Evolutionary conservation across 2,797 vertebrate genomes (phyloP).

Genomic region (Notoglanidium macrostoma): DNA sequence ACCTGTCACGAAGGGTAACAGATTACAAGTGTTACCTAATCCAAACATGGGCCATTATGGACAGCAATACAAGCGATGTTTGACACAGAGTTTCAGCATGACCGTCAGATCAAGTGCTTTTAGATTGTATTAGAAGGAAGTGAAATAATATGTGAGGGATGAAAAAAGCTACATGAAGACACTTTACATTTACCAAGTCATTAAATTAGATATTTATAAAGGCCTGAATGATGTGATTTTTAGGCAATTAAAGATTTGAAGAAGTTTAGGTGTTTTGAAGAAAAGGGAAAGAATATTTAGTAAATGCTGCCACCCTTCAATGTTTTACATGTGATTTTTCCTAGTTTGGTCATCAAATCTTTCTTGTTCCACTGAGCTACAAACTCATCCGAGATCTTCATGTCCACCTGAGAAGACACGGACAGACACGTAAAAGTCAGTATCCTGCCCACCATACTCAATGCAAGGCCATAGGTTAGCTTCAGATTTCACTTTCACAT

Average conservation of each 20-base stretch:
- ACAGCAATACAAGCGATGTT: constrained; percentile 7
- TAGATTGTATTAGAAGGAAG: constrained; percentile 8
- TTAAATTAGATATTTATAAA: background rate
- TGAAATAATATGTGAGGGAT: constrained; percentile 2
- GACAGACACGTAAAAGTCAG: constrained; percentile 6
- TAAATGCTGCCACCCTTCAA: constrained; percentile 91
- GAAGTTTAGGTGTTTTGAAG: background rate
- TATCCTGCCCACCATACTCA: background rate
- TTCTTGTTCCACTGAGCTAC: constrained; percentile 91
- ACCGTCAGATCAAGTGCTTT: background rate
- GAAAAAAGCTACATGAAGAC: background rate
- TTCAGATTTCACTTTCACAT: constrained; percentile 18
- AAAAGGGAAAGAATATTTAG: constrained; percentile 69
- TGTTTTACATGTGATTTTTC: constrained; percentile 88
- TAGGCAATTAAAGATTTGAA: background rate
- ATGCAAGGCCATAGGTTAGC: background rate
- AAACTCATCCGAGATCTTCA: constrained; percentile 82
- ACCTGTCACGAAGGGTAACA: constrained; percentile 15
- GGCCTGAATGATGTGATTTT: background rate
- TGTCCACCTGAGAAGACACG: constrained; percentile 77
- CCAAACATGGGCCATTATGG: background rate
- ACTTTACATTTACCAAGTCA: background rate
- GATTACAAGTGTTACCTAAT: constrained; percentile 9
- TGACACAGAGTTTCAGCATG: background rate
- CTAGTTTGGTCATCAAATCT: constrained; percentile 90